Base-by-base conservation (phyloP, 2,888 invertebrate genomes). In the Drosophila mayaguana region DNA sequence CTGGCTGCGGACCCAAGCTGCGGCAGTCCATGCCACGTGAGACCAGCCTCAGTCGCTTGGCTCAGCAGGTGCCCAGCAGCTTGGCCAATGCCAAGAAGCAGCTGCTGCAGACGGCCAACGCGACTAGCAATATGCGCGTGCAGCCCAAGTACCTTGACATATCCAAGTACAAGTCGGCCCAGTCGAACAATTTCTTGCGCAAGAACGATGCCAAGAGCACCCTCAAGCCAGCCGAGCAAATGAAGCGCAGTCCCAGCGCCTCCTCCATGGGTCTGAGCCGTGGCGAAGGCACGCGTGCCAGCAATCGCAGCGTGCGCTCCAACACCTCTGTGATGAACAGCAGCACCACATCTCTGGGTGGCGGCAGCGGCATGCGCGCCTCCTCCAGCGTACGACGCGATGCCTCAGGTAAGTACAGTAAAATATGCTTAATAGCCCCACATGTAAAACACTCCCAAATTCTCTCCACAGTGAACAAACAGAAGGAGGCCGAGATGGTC, bases 401-500 rank as follows among this genome's bases (percentile, higher is more conserved):
- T 80, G 84, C 88, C 63, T 92, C 92, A 73, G 81, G 92, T 92
- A 50, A 81, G 84, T 78, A 3, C 2, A 28, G 25, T 20, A 0
- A 14, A 43, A 12, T 40, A 54, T 8, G 12, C 0, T n/a, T 20
- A 43, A 12, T 43, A 14, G 18, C 7, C 14, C 36, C 8, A 9
- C 0, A 16, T 3, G 0, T 4, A 46, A 7, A 20, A 0, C 2
- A 16, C 7, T 9, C 3, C 25, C 11, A 0, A 9, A 53, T 14
- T 4, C 8, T 22, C 12, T 34, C 0, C 88, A 0, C 91, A 95
- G 95, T 94, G 88, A 93, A 94, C 92, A 95, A 95, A 92, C 94
- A 94, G 88, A 95, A 95, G 92, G 97, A 98, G 92, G 95, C 96
- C 36, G 96, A 97, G 90, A 95, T 97, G 94, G 97, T 97, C 92